Evolutionary conservation across 2,797 vertebrate species (phyloP).

Genomic region (Carduelis carduelis): DNA sequence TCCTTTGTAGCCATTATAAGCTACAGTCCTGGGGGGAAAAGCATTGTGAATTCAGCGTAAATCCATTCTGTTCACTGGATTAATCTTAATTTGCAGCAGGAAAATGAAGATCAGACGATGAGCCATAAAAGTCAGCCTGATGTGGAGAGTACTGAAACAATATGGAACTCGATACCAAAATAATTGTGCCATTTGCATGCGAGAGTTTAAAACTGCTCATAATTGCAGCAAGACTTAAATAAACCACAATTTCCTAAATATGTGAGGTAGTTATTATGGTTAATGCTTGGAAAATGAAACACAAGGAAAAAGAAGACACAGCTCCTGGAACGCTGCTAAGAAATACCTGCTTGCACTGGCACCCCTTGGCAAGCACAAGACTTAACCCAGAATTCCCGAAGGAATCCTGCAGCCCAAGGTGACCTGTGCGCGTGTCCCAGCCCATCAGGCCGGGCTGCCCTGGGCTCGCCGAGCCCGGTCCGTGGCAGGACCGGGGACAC

Average conservation of each 20-base stretch:
- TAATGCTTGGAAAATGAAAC: not conserved
- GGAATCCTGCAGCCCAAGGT: not conserved
- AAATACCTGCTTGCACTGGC: not conserved
- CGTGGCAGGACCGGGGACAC: fast-evolving
- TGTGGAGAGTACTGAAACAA: not conserved
- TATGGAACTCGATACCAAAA: not conserved
- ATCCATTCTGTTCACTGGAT: not conserved
- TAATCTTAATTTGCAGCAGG: not conserved
- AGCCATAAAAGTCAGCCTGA: conserved; percentile 7
- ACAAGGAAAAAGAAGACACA: not conserved
- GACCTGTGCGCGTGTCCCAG: fast-evolving
- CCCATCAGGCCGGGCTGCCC: not conserved
- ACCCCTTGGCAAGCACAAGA: fast-evolving
- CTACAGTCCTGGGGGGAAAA: not conserved
- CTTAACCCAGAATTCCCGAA: fast-evolving
- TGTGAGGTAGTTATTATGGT: not conserved
- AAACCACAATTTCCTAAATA: not conserved
- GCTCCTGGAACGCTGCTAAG: not conserved
- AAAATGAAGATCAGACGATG: not conserved
- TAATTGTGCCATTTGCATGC: not conserved
- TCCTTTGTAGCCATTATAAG: not conserved
- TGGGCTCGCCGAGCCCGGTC: not conserved
- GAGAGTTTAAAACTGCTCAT: not conserved
- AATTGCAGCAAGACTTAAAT: not conserved
- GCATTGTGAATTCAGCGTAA: not conserved